phyloP scores from a whole-genome alignment of 2,113 vertebrate genomes.

The Toxotes chatareus region DNA sequence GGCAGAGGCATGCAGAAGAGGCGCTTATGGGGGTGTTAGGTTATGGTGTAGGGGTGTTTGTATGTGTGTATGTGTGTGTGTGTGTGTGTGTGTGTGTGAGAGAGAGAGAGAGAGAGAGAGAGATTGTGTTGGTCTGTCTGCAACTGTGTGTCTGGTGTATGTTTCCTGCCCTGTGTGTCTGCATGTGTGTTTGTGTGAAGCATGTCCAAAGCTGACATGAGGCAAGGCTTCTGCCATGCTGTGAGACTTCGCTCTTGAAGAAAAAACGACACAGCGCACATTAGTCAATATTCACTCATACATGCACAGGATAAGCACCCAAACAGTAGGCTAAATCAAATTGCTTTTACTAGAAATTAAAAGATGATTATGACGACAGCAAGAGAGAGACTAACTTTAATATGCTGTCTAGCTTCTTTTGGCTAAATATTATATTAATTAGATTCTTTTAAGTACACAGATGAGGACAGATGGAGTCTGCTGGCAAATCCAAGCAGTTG shows the following conservation, averaged over 20 bases:
- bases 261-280: conserved; percentile 31
- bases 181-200: conserved; percentile 64
- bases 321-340: conserved; percentile 26
- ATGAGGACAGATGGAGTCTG: conserved; percentile 65
- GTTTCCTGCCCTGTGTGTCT: conserved; percentile 53
- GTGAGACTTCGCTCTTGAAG: conserved; percentile 50
- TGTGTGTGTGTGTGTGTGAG: conserved; percentile 38
- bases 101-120: conserved; percentile 57
- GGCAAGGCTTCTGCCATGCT: conserved; percentile 61
- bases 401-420: conserved; percentile 26
- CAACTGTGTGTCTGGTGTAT: conserved; percentile 41
- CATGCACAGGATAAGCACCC: conserved; percentile 2
- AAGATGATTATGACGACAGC: conserved; percentile 8
- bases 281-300: conserved; percentile 29
- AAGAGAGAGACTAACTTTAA: conserved; percentile 27
- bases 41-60: conserved; percentile 58
- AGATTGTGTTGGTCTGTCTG: conserved; percentile 30
- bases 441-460: conserved; percentile 48
- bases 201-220: conserved; percentile 70
- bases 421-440: conserved; percentile 48
- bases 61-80: conserved; percentile 43
- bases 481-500: conserved; percentile 45
- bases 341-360: conserved; percentile 8
- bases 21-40: conserved; percentile 75
- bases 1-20: conserved; percentile 81